Base-by-base conservation (phyloP, 53 echinoderm and acorn worm genomes). In the Astropecten irregularis region DNA sequence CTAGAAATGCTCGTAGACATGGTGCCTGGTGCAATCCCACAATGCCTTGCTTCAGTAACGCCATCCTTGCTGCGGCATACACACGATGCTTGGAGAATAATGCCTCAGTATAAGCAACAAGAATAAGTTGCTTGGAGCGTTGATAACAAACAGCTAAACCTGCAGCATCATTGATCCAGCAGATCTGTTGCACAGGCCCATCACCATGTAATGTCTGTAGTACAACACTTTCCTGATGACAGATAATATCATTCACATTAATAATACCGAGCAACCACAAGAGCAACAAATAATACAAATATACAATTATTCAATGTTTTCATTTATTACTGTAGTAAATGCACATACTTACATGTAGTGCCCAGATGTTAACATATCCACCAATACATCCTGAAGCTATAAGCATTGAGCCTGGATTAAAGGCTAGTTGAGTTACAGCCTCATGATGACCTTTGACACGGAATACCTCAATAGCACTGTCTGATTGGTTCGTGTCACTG, bases 21-120 rank as follows among this genome's bases (percentile, higher is more conserved):
- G 99, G 92, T 0, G 92, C 94, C 86, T 99, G 94, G 59, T 94
- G 92, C 67, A 99, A 71, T 79, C 99, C 94, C 67, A 85, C 85
- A 47, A 99, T 99, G 68, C 99, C 90, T 66, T 95, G 92, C 50
- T 40, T 76, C 39, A 91, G 88, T n/a, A 99, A 83, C 14, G 92
- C 90, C 92, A 92, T 90, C 4, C 99, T 68, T 67, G 92, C 90
- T 19, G 94, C 88, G 1, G 93, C 92, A 47, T 87, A 92, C 31
- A 90, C 92, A n/a, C 92, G 82, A 49, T 92, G 71, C 77, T 85
- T 94, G 69, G 76, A 63, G 60, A 90, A 99, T 83, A 68, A 66
- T 46, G 92, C 86, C 60, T 94, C 90, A 2, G 85, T 88, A 67
- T 90, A 86, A 60, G 84, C 82, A n/a, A 90, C 35, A 2, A 99